These are phyloP conservation scores for Agriopis leucophaearia DNA, from an alignment of 2,888 invertebrate species.

Conservation along the genomic window DNA sequence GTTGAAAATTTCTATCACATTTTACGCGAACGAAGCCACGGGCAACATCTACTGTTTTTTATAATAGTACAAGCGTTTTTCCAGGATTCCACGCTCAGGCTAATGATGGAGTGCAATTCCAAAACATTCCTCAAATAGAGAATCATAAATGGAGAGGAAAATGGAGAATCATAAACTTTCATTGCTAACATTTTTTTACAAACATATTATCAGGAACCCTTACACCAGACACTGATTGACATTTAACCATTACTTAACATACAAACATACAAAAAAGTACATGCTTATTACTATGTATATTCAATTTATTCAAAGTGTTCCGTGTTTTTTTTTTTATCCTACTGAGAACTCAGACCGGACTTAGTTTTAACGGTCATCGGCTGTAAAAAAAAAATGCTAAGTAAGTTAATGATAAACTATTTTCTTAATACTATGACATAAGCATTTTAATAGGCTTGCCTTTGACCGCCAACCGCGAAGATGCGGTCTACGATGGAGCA, in stretches of 20 bases:
- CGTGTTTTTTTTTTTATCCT: conserved; percentile 19
- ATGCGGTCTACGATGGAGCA: no score
- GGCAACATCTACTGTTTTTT: no score
- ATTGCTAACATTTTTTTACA: not conserved
- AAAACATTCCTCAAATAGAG: no score
- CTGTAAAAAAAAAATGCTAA: conserved; percentile 4
- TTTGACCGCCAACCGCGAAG: no score
- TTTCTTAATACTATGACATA: conserved; percentile 11
- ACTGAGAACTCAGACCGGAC: conserved; percentile 25
- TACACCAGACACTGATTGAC: not conserved
- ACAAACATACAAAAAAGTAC: not conserved
- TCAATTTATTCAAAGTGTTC: conserved; percentile 18
- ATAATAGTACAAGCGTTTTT: no score
- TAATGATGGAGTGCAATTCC: no score
- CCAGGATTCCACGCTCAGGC: no score
- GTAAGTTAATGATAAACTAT: conserved; percentile 2
- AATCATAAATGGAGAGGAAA: no score
- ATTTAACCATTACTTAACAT: conserved; percentile 5
- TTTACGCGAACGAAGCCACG: no score
- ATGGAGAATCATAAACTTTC: not conserved
- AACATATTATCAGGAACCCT: conserved; percentile 6
- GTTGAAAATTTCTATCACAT: no score
- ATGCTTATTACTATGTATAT: not conserved
- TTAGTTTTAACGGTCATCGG: conserved; percentile 3
- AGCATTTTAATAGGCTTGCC: no score